phyloP scores from a whole-genome alignment of 1,140 invertebrate genomes.

The Bemisia tabaci region DNA sequence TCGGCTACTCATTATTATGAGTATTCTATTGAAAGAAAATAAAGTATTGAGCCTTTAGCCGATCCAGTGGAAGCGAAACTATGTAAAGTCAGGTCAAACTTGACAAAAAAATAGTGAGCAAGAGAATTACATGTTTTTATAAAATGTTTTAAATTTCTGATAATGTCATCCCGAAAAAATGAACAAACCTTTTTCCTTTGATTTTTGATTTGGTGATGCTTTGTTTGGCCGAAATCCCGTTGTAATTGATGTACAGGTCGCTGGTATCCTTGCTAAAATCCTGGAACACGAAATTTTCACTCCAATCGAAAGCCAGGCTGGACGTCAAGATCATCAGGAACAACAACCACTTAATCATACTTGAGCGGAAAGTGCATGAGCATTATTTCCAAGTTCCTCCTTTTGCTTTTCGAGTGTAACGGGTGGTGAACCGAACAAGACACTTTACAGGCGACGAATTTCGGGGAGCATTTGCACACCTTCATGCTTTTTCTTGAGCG shows the following conservation, averaged over 20 bases:
- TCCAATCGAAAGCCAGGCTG: not conserved
- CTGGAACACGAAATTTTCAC: not conserved
- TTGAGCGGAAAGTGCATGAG: not conserved
- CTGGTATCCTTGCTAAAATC: not conserved
- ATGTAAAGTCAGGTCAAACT: too few relatives aligned
- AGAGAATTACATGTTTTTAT: too few relatives aligned
- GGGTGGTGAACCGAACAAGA: not conserved
- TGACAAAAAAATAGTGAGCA: too few relatives aligned
- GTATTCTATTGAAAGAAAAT: too few relatives aligned
- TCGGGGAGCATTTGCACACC: not conserved
- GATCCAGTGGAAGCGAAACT: too few relatives aligned
- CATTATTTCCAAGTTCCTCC: not conserved
- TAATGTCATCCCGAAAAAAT: not conserved
- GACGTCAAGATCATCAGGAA: not conserved
- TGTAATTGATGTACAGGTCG: not conserved
- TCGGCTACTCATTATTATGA: too few relatives aligned
- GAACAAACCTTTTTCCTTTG: not conserved
- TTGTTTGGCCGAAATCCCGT: not conserved
- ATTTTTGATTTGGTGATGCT: not conserved
- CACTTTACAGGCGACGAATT: not conserved
- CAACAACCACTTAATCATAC: not conserved
- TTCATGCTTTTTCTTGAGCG: not conserved
- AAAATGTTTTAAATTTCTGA: too few relatives aligned
- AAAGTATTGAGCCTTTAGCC: too few relatives aligned
- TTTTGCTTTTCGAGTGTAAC: not conserved